Evolutionary conservation across 2,888 invertebrate genomes (phyloP).

Genomic region (Subacronicta megacephala): DNA sequence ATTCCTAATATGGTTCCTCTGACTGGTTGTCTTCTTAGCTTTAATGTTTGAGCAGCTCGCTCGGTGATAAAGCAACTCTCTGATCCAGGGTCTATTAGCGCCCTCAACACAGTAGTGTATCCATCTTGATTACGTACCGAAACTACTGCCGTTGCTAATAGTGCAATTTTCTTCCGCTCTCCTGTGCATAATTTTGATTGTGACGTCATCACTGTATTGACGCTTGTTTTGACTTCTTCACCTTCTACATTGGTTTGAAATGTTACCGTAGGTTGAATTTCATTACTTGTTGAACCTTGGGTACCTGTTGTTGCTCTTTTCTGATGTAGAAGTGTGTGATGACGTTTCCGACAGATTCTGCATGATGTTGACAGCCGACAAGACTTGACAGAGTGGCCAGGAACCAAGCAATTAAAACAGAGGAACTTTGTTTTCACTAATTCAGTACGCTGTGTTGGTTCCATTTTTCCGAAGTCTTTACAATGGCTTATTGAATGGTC

Average conservation of each 20-base stretch:
- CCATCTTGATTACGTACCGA: neutral
- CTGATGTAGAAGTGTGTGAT: conserved; percentile 15
- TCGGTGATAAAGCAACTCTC: conserved; percentile 30
- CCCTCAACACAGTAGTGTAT: conserved; percentile 1
- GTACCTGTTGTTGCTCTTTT: neutral
- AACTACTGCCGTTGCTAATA: conserved; percentile 2
- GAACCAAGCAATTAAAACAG: conserved; percentile 14
- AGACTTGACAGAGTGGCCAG: conserved; percentile 4
- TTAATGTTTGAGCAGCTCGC: conserved; percentile 24
- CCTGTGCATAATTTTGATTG: neutral
- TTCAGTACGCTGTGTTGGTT: neutral
- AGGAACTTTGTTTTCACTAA: conserved; percentile 1
- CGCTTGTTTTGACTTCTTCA: neutral
- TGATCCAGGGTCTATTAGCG: conserved; percentile 11
- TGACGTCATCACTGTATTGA: conserved; percentile 5
- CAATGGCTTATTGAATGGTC: conserved; percentile 2
- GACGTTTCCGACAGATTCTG: conserved; percentile 3
- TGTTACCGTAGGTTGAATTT: neutral
- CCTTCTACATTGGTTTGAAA: neutral
- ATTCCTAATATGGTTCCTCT: conserved; percentile 18
- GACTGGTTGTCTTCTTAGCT: conserved; percentile 9
- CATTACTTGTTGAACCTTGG: neutral
- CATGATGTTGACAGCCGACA: conserved; percentile 6
- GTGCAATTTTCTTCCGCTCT: neutral
- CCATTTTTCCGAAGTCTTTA: conserved; percentile 8